Evolutionary conservation across 2,888 invertebrate species (phyloP).

Genomic region (Chaitophorus viminalis): DNA sequence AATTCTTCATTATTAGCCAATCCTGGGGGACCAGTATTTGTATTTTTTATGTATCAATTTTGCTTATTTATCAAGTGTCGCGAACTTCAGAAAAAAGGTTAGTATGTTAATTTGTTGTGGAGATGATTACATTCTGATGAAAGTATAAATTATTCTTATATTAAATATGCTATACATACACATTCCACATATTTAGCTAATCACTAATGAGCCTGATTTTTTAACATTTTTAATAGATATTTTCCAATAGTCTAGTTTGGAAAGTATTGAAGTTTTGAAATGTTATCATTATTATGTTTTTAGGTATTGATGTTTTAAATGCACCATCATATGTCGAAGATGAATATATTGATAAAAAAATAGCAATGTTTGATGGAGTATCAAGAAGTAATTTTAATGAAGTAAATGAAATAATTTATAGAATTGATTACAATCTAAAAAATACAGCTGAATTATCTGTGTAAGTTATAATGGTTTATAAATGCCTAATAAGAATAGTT

Average conservation of each 20-base stretch:
- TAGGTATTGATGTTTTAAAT: constrained; percentile 37
- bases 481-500: too few species aligned
- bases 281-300: not conserved
- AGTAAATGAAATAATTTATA: constrained; percentile 47
- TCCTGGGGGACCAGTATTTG: constrained; percentile 42
- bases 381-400: constrained; percentile 49
- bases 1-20: constrained; percentile 57
- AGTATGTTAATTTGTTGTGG: too few species aligned
- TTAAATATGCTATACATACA: not conserved
- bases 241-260: not conserved
- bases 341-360: constrained; percentile 45
- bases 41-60: constrained; percentile 56
- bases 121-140: too few species aligned
- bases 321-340: constrained; percentile 36
- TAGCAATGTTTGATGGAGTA: constrained; percentile 25
- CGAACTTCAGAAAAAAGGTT: constrained; percentile 44
- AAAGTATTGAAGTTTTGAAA: not conserved
- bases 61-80: constrained; percentile 30
- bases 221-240: not conserved
- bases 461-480: constrained; percentile 29
- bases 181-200: not conserved
- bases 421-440: not conserved
- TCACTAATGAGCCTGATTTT: not conserved
- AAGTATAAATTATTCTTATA: too few species aligned
- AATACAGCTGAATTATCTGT: constrained; percentile 18